Evolutionary conservation across 1,140 invertebrate genomes (phyloP), one percentile per base, ranked within the genome.

Genomic region (Himalopsyche phryganea): DNA sequence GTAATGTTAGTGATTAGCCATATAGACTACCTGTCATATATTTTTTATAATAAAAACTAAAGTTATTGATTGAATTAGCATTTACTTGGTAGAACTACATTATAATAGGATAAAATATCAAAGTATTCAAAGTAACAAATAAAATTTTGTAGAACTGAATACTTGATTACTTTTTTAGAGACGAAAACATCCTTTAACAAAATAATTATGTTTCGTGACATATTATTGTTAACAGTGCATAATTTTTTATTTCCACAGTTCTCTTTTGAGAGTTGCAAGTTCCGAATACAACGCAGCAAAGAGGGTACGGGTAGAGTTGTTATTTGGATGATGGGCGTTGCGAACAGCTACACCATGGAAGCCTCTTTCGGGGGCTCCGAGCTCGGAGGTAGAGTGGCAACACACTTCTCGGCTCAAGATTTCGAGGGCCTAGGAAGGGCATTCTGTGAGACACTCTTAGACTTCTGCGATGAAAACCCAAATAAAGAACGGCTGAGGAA

Each of bases 311-410:
- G 92, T 5, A 76, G 94, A 51, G 89, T 96, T 10, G 92, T 96
- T 0, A 88, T 95, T 65, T 96, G 92, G 92, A 89, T 93, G 78
- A 85, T 96, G 83, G 94, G 94, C 9, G 89, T 96, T 14, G 85
- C 88, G 42, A 94, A 96, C 66, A 96, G 92, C 72, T 97, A 93
- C 70, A 97, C 94, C 1, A 86, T 97, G 81, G 94, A 97, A 76
- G 91, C 92, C 1, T 95, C 92, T 0, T 92, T 96, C 76, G 91
- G 90, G 52, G 94, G 94, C 7, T 91, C 92, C 11, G 87, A 85
- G 53, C 70, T 92, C 19, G 87, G 88, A 1, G 82, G 81, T n/a
- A 83, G 89, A 70, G 83, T 84, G 58, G 87, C 87, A 0, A 93
- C 88, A n/a, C 93, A 97, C 71, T 96, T 95, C 70, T 87, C 83